These are phyloP conservation scores for Saturnia japonica DNA, from an alignment of 2,888 invertebrate species.

Conservation along the genomic window DNA sequence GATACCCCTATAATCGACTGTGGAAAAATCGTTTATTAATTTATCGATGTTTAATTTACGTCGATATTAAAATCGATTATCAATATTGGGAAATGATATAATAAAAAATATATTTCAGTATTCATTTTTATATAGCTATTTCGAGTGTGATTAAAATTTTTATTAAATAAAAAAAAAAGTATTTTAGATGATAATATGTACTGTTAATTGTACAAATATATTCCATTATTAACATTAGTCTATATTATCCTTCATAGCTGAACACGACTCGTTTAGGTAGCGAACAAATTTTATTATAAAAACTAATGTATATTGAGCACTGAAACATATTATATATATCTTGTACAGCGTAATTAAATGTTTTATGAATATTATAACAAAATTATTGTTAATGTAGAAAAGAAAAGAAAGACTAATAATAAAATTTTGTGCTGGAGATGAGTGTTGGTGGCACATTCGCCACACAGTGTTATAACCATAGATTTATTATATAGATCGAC, in stretches of 20 bases:
- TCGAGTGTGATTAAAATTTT: background rate
- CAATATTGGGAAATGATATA: too few relatives aligned
- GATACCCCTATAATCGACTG: background rate
- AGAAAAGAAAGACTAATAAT: constrained; percentile 65
- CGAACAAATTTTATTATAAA: constrained; percentile 77
- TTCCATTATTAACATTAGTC: constrained; percentile 62
- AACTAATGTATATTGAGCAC: constrained; percentile 70
- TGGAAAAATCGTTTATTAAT: background rate
- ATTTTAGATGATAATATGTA: constrained; percentile 31
- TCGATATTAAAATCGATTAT: background rate
- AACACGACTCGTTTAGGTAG: constrained; percentile 75
- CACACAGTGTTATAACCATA: constrained; percentile 40
- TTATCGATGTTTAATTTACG: constrained; percentile 2
- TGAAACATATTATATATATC: constrained; percentile 68
- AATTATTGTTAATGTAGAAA: constrained; percentile 77
- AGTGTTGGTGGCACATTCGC: background rate
- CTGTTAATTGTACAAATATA: constrained; percentile 54
- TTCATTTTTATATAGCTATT: too few relatives aligned
- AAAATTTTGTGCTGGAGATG: constrained; percentile 44
- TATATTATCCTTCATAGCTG: constrained; percentile 65
- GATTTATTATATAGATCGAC: too few relatives aligned
- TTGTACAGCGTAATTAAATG: constrained; percentile 64
- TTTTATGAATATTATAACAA: constrained; percentile 58
- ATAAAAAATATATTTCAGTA: too few relatives aligned
- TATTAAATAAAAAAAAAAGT: background rate